Evolutionary conservation across 2,888 invertebrate genomes (phyloP).

Genomic region (Eupithecia vulgata): DNA sequence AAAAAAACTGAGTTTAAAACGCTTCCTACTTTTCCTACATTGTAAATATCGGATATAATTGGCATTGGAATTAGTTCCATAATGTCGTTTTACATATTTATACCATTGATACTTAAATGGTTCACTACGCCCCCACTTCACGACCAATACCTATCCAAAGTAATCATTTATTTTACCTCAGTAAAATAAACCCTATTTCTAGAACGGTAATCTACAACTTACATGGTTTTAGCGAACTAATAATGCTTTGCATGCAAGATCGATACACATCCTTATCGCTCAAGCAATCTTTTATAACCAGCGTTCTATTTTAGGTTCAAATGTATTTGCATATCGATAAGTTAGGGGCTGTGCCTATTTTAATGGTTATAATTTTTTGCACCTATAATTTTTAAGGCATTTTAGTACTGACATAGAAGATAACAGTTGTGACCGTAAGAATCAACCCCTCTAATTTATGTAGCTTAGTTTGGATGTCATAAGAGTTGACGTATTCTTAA

Average conservation of each 20-base stretch:
- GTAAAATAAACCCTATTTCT: background rate
- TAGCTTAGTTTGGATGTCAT: background rate
- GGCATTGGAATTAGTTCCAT: background rate
- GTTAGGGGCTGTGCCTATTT: background rate
- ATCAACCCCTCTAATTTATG: background rate
- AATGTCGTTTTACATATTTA: background rate
- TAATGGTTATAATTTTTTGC: too few species aligned
- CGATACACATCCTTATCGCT: background rate
- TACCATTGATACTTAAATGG: background rate
- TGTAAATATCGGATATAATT: background rate
- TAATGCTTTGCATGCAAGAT: conserved; percentile 3
- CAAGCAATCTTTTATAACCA: background rate
- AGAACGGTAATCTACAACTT: background rate
- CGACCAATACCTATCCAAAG: background rate
- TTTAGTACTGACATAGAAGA: too few species aligned
- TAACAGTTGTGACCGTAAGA: background rate
- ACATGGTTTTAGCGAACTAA: background rate
- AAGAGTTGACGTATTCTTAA: too few species aligned
- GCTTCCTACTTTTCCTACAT: background rate
- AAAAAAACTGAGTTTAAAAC: background rate
- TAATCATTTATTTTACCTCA: background rate
- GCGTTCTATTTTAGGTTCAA: background rate
- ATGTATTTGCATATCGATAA: background rate
- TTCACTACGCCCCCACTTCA: background rate
- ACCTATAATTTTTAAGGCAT: too few species aligned